phyloP scores from a whole-genome alignment of 2,888 invertebrate genomes.

The Drosophila peninsularis region DNA sequence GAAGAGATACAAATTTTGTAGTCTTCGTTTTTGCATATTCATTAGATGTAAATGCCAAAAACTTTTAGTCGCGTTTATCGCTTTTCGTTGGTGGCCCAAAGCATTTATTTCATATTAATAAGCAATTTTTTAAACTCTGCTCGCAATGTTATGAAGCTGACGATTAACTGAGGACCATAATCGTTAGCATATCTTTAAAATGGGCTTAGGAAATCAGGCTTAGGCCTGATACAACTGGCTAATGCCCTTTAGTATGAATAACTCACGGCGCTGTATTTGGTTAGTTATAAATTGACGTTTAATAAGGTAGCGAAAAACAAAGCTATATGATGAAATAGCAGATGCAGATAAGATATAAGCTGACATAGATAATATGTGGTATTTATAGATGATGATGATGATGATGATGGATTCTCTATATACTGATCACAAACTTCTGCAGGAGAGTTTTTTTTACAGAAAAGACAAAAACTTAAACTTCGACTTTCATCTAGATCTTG shows the following conservation, averaged over 20 bases:
- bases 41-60: slow-evolving; percentile 74
- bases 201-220: slow-evolving; percentile 28
- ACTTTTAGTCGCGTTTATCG: slow-evolving; percentile 74
- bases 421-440: not conserved
- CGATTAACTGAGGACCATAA: slow-evolving; percentile 54
- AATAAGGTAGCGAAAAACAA: not conserved
- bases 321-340: not conserved
- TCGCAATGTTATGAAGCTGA: slow-evolving; percentile 67
- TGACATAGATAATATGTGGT: no score
- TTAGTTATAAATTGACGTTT: slow-evolving; percentile 1
- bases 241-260: slow-evolving; percentile 38
- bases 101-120: slow-evolving; percentile 76
- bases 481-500: no score
- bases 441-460: no score
- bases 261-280: not conserved
- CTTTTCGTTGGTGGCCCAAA: slow-evolving; percentile 71
- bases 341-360: not conserved
- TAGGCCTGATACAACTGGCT: slow-evolving; percentile 16
- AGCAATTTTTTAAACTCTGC: slow-evolving; percentile 69
- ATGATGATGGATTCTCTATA: no score
- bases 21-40: slow-evolving; percentile 60
- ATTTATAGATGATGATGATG: not conserved
- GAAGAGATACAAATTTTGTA: slow-evolving; percentile 1
- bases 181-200: slow-evolving; percentile 60
- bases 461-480: no score